These are phyloP conservation scores for Hypothenemus hampei DNA, from an alignment of 1,140 invertebrate species.

Conservation along the genomic window DNA sequence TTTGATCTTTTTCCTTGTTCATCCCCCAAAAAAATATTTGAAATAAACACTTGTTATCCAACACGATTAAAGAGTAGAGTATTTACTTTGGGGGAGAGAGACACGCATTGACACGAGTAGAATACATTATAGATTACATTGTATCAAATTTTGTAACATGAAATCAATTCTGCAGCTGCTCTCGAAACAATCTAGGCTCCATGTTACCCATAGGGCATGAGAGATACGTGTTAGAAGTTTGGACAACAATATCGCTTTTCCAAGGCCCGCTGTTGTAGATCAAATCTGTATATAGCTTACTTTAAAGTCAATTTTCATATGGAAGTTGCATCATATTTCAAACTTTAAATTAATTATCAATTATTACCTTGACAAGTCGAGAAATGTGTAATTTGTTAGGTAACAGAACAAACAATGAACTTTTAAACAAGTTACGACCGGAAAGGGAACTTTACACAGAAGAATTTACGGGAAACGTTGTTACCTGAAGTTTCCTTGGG, in stretches of 20 bases:
- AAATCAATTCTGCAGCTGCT: background rate
- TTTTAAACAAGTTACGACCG: background rate
- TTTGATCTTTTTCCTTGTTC: conserved; percentile 7
- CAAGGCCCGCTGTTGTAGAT: background rate
- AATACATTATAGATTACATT: no score
- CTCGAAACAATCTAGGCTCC: background rate
- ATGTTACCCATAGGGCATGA: background rate
- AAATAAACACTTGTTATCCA: no score
- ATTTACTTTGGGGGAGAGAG: no score
- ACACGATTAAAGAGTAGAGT: no score
- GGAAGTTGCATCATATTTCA: background rate
- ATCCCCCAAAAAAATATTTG: no score
- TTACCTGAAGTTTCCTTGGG: no score
- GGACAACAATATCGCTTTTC: background rate
- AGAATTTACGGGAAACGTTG: no score
- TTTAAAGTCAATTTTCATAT: background rate
- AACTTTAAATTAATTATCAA: background rate
- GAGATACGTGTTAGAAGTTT: background rate
- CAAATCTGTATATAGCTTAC: background rate
- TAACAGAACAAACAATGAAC: background rate
- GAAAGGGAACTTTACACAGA: no score
- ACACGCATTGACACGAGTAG: no score
- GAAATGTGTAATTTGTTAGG: background rate
- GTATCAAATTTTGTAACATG: background rate
- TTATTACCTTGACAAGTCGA: background rate